Evolutionary conservation across 2,113 vertebrate genomes (phyloP).

Genomic region (Cinclus mexicanus): DNA sequence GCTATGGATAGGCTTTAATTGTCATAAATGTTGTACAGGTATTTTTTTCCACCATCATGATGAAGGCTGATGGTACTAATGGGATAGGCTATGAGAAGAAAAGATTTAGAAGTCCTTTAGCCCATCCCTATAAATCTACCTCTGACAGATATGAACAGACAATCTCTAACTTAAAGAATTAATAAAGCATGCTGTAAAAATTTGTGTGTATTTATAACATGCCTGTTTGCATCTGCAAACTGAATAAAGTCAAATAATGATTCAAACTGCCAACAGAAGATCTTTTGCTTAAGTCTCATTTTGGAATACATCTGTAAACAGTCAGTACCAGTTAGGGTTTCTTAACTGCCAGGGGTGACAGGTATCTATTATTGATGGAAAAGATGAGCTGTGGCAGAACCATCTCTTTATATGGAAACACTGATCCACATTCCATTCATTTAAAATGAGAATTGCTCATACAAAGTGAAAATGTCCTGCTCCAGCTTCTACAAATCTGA

Average conservation of each 20-base stretch:
- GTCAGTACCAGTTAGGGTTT: neutral
- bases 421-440: neutral
- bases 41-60: neutral
- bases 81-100: neutral
- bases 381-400: neutral
- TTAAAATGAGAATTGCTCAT: neutral
- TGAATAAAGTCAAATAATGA: neutral
- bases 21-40: neutral
- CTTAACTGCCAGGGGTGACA: neutral
- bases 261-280: neutral
- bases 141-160: neutral
- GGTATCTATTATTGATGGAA: constrained; percentile 2
- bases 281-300: neutral
- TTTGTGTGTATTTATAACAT: neutral
- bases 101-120: neutral
- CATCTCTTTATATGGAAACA: constrained; percentile 4
- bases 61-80: neutral
- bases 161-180: neutral
- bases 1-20: neutral
- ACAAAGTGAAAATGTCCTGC: neutral
- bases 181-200: neutral
- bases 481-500: neutral
- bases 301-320: neutral
- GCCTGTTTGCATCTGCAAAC: neutral
- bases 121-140: neutral